Evolutionary conservation across 2,888 invertebrate genomes (phyloP), one percentile per base, ranked within the genome.

Genomic region (Sinelater perroti): DNA sequence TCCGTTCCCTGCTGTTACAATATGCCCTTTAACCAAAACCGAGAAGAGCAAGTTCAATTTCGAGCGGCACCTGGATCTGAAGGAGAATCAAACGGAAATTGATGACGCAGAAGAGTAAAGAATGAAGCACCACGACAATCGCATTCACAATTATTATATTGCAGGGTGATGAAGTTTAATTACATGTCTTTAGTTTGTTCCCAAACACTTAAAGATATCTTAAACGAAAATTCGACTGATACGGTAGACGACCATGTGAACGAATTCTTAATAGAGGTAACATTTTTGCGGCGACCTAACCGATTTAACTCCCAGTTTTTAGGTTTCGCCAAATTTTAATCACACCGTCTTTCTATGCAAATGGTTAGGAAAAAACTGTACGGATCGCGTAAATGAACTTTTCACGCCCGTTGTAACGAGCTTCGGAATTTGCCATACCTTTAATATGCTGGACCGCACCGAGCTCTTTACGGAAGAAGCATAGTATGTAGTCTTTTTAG

Each of bases 361-460:
- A 6, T 59, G 59, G 59, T 2, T 78, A 7, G 78, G 80, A 67
- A 69, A 78, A 13, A 75, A 78, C 51, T 72, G 74, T 62, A 73
- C 72, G 13, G 70, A 73, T 62, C 71, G 71, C 14, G 88, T 89
- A 67, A 72, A 80, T 6, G 16, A 20, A 13, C 14, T 13, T 7
- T 88, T 89, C 69, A 81, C 79, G 0, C 85, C 86, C 1, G 82
- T 86, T 47, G 65, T 88, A 33, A 89, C 89, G 0, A 88, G 88
- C 64, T 88, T 88, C 71, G 89, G 89, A 0, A 77, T 87, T 3
- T 89, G 89, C 68, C 88, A 85, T 61, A 86, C 87, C 1, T 89
- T 88, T 67, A 89, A 89, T 65, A 85, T 85, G 40, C 72, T 89
- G 47, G 82, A 82, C 38, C 78, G 82, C 2, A 75, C 79, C 0